These are phyloP conservation scores for Erythrolamprus reginae DNA, from an alignment of 2,113 vertebrate species.

Conservation along the genomic window DNA sequence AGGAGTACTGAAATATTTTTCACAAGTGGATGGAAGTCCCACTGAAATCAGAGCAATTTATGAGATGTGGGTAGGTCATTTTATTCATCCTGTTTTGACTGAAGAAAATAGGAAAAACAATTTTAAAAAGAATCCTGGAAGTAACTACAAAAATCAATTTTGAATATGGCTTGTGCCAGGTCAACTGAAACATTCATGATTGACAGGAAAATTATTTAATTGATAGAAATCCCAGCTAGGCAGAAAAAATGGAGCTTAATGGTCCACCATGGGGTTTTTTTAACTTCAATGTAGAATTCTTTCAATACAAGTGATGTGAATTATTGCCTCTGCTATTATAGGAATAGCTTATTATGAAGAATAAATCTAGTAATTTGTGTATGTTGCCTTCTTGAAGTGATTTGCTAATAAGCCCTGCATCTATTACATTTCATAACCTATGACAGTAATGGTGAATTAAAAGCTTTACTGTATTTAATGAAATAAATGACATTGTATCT, in stretches of 20 bases:
- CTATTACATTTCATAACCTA: not conserved
- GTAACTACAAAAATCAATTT: not conserved
- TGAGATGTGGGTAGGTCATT: not conserved
- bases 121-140: not conserved
- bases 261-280: conserved; percentile 10
- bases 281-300: conserved; percentile 31
- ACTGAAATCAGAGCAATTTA: not conserved
- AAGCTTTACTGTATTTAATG: not conserved
- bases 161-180: not conserved
- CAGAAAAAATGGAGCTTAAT: conserved; percentile 42
- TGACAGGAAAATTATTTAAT: conserved; percentile 44
- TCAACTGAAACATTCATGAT: conserved; percentile 9
- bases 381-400: not conserved
- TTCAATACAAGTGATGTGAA: conserved; percentile 29
- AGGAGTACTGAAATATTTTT: not conserved
- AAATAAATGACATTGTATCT: conserved; percentile 20
- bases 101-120: not conserved
- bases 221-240: conserved; percentile 25
- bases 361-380: not conserved
- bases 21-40: not conserved
- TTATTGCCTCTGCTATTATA: not conserved
- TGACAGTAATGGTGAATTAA: conserved; percentile 33
- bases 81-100: not conserved
- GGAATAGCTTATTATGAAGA: not conserved
- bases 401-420: not conserved